Percentiles rank a stretch among this genome's conserved stretches.
phyloP scores from a whole-genome alignment of 2,888 invertebrate species.

The Cheilosia soror region DNA sequence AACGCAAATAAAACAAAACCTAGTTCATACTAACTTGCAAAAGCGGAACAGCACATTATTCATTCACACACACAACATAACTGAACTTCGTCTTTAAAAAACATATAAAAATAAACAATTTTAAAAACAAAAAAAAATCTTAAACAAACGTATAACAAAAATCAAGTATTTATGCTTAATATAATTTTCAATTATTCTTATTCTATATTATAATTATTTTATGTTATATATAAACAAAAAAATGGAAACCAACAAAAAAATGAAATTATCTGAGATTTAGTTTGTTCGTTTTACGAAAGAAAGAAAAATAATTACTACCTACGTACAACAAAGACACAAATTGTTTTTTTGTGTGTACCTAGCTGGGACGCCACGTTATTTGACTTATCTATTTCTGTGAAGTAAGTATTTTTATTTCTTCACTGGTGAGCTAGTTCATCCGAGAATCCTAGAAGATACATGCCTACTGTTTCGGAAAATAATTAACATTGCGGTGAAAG shows the following conservation, averaged over 20 bases:
- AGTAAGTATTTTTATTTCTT: not conserved
- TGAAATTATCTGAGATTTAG: conserved; percentile 64
- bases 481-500: too few species aligned
- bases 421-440: too few species aligned
- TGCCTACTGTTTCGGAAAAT: too few species aligned
- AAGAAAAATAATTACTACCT: conserved; percentile 48
- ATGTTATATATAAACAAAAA: conserved; percentile 75
- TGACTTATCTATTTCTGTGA: not conserved
- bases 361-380: not conserved
- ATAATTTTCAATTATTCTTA: conserved; percentile 77
- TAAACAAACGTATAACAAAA: conserved; percentile 74
- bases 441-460: too few species aligned
- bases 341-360: conserved; percentile 2
- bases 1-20: conserved; percentile 43
- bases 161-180: conserved; percentile 77
- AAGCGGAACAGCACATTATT: conserved; percentile 69
- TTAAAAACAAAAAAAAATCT: conserved; percentile 48
- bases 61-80: conserved; percentile 71
- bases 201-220: conserved; percentile 76
- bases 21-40: conserved; percentile 62
- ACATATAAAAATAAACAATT: conserved; percentile 49
- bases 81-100: conserved; percentile 71
- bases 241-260: conserved; percentile 47
- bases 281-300: conserved; percentile 58
- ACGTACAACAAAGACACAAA: conserved; percentile 47